Percentiles rank a stretch among this genome's conserved stretches.
These are phyloP conservation scores for Merluccius polli DNA, from an alignment of 2,797 vertebrate genomes.

Conservation along the genomic window DNA sequence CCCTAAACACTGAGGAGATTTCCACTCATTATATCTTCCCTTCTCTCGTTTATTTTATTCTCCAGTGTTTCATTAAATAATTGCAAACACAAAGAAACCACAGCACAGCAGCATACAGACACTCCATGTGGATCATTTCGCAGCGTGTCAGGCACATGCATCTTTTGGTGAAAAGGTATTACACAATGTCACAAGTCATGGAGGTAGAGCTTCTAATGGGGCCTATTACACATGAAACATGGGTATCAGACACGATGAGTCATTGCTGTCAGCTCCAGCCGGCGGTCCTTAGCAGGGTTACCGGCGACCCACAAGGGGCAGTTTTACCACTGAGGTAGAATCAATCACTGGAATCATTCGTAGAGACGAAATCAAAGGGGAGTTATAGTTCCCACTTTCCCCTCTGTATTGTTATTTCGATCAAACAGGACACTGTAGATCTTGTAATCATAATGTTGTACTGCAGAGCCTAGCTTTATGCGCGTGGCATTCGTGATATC, in stretches of 20 bases:
- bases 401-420: background rate
- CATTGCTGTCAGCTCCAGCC: slow-evolving; percentile 33
- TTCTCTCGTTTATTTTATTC: background rate
- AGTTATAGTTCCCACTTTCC: background rate
- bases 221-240: background rate
- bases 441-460: background rate
- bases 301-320: background rate
- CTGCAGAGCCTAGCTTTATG: background rate
- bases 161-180: background rate
- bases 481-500: background rate
- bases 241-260: slow-evolving; percentile 7
- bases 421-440: background rate
- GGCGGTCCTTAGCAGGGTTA: slow-evolving; percentile 7
- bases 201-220: background rate
- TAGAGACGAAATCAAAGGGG: background rate
- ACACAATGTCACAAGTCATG: background rate
- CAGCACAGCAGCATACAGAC: background rate
- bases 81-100: background rate
- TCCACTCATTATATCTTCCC: background rate
- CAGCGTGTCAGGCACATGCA: background rate
- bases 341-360: background rate
- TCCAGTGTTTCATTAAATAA: slow-evolving; percentile 1
- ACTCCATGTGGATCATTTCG: background rate
- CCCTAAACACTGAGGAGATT: background rate
- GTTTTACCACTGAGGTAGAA: slow-evolving; percentile 15